Conservation (phyloP, 2,797 vertebrate species). For the Momotus momota region DNA sequence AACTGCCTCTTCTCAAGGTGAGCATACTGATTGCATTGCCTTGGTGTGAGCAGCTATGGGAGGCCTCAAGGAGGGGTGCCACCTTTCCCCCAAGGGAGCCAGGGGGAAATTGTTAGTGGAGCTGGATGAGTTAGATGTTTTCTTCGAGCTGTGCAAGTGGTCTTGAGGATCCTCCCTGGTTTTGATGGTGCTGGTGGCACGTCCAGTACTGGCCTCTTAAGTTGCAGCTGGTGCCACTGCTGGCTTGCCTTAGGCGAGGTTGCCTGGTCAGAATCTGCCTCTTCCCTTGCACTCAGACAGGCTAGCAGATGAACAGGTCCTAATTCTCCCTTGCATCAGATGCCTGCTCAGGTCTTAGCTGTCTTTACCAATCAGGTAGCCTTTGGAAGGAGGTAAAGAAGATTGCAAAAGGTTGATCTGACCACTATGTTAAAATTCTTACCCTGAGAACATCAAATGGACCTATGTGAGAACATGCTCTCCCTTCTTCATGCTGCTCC, state of each 20-base stretch:
- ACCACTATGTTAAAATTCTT: background rate
- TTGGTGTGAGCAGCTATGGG: background rate
- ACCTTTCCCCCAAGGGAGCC: background rate
- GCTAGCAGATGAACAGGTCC: background rate
- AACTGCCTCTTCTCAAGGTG: background rate
- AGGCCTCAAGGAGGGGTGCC: background rate
- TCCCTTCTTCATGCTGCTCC: background rate
- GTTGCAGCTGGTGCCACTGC: background rate
- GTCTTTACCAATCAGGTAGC: background rate
- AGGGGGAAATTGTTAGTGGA: rapidly evolving
- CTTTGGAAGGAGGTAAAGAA: background rate
- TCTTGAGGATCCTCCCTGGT: background rate
- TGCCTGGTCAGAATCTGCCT: background rate
- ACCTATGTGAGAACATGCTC: background rate
- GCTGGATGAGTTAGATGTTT: background rate
- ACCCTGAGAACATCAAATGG: background rate
- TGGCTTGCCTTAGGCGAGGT: background rate
- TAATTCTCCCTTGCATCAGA: background rate
- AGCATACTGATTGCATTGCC: background rate
- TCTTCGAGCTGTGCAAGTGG: rapidly evolving
- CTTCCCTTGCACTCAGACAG: background rate
- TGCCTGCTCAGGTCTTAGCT: background rate
- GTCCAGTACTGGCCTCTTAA: rapidly evolving
- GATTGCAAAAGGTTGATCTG: background rate
- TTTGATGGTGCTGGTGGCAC: background rate